Evolutionary conservation across 2,797 vertebrate genomes (phyloP).

Genomic region (Pteronotus mesoamericanus): DNA sequence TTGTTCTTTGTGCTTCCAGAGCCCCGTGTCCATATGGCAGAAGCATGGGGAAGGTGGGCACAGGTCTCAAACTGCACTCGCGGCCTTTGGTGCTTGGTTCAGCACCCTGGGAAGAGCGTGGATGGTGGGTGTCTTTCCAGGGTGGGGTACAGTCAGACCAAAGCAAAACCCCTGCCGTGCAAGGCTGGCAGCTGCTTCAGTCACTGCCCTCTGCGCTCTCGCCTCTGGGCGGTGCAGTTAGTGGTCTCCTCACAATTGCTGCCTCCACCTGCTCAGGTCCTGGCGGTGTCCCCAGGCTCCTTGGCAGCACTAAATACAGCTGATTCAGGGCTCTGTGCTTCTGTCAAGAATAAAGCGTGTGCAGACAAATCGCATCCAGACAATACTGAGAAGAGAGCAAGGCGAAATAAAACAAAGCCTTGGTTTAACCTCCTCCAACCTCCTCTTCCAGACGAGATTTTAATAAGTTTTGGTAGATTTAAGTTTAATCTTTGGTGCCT

Average conservation of each 20-base stretch:
- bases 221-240: fast-evolving
- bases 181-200: not conserved
- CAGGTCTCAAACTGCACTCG: not conserved
- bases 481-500: not conserved
- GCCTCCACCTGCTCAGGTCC: not conserved
- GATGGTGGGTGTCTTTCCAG: fast-evolving
- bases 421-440: not conserved
- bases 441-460: not conserved
- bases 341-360: not conserved
- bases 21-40: not conserved
- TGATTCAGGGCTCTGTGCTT: not conserved
- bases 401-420: not conserved
- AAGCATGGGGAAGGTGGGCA: not conserved
- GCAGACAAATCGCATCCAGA: not conserved
- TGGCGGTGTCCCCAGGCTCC: no score
- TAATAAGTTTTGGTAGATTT: not conserved
- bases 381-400: not conserved
- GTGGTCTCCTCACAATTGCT: not conserved
- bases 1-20: not conserved
- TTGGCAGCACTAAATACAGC: not conserved
- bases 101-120: not conserved
- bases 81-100: fast-evolving
- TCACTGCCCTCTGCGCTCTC: no score
- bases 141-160: fast-evolving
- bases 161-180: fast-evolving